phyloP scores from a whole-genome alignment of 2,113 vertebrate genomes.

The Notarius lentiginosus region DNA sequence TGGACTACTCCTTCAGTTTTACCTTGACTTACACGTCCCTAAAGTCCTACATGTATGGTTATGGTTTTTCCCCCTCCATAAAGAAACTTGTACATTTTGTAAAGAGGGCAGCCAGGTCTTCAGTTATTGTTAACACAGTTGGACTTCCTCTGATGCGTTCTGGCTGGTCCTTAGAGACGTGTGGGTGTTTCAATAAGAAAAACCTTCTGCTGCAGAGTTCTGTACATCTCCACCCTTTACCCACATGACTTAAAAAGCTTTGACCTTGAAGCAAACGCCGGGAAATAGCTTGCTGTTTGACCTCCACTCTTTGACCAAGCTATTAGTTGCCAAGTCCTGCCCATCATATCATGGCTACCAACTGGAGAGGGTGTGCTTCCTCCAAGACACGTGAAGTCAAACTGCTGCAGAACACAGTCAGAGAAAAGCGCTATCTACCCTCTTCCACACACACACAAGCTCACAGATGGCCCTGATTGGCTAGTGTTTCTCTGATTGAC shows the following conservation, averaged over 20 bases:
- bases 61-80: neutral
- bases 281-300: neutral
- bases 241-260: conserved; percentile 5
- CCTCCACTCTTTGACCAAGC: neutral
- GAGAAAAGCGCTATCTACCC: neutral
- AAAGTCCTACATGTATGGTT: neutral
- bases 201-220: conserved; percentile 11
- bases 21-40: neutral
- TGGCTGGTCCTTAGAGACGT: neutral
- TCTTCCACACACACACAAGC: neutral
- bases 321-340: neutral
- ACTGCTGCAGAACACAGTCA: too few relatives aligned
- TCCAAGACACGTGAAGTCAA: neutral
- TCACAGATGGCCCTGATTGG: neutral
- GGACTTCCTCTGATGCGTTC: neutral
- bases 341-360: neutral
- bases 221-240: conserved; percentile 13
- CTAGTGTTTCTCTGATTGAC: neutral
- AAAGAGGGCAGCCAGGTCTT: too few relatives aligned
- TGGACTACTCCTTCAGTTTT: neutral
- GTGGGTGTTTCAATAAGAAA: conserved; percentile 2
- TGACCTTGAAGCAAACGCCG: conserved; percentile 1
- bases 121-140: conserved; percentile 25
- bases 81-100: neutral
- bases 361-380: neutral